Base-by-base conservation (phyloP, 2,888 invertebrate species). In the Branchinecta sandiegonensis region DNA sequence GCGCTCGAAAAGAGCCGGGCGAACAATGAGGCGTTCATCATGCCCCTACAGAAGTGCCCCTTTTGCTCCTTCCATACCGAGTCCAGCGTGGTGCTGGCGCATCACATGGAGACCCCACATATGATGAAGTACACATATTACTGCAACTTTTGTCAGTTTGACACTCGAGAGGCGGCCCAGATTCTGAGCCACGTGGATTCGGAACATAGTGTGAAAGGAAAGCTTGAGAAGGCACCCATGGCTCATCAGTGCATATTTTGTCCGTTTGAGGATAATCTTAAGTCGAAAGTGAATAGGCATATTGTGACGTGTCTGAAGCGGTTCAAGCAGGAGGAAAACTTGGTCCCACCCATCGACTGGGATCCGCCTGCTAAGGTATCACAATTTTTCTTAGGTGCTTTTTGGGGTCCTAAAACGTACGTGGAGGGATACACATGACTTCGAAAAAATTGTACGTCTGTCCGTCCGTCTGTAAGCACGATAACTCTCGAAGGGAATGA, bases 291-390 rank as follows among this genome's bases (percentile, higher is more conserved):
- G 73, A 89, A 88, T 0, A 84, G 93, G 56, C 95, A 95, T 80
- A 83, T 88, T 72, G 84, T 89, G 70, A 87, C 90, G 2, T 95
- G 95, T 78, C 84, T 86, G 64, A 91, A 93, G 78, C 90, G 90
- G 76, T 94, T 91, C 79, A 87, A 90, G 77, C 88, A 91, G 0
- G 91, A 91, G 72, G 80, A 85, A 65, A 94, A 95, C 79, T 81
- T 80, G 73, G 86, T 88, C 73, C 93, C 94, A 8, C 90, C 93
- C 0, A 79, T 85, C 1, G 93, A 93, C 76, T 93, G 91, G 90
- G 93, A 93, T 76, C 92, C 92, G 1, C 94, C 94, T 1, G 93
- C 93, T 7, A 93, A 94, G 79, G 91, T 93, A 79, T 90, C 92
- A 71, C 12, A 17, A 17, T 9, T 65, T 65, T 37, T 65, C 23